Conservation (phyloP, 2,888 invertebrate genomes). For the Iphiclides podalirius region DNA sequence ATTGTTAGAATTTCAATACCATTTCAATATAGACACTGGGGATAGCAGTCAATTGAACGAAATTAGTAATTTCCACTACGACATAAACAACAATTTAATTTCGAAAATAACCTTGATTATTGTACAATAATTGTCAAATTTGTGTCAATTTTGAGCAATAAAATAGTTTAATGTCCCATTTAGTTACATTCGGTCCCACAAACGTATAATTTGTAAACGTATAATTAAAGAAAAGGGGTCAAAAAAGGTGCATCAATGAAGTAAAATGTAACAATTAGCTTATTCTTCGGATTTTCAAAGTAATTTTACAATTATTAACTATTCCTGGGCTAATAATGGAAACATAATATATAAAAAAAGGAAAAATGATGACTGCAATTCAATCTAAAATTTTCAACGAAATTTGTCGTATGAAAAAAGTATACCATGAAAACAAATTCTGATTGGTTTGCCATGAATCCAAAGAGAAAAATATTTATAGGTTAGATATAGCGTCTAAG, state of each 20-base stretch:
- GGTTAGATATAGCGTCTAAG: too few species aligned
- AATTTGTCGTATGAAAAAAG: too few species aligned
- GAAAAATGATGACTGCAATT: too few species aligned
- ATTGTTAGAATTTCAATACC: slow-evolving; percentile 1
- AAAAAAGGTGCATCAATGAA: slow-evolving; percentile 31
- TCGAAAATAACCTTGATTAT: slow-evolving; percentile 56
- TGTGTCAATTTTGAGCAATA: slow-evolving; percentile 74
- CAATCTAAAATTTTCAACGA: too few species aligned
- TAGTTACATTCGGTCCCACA: slow-evolving; percentile 65
- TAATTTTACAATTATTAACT: slow-evolving; percentile 10
- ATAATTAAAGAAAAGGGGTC: slow-evolving; percentile 47
- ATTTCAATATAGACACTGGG: not conserved
- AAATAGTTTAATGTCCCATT: slow-evolving; percentile 78
- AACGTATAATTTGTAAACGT: slow-evolving; percentile 69
- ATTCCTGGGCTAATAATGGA: not conserved
- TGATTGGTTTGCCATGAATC: too few species aligned
- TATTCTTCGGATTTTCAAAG: not conserved
- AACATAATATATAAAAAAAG: too few species aligned
- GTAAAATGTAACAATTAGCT: slow-evolving; percentile 13
- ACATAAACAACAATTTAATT: slow-evolving; percentile 48
- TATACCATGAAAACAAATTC: too few species aligned
- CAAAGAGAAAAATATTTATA: too few species aligned
- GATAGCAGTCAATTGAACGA: slow-evolving; percentile 11
- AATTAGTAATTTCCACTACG: slow-evolving; percentile 23
- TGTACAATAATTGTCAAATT: slow-evolving; percentile 74